Base-by-base conservation (phyloP, 2,888 invertebrate genomes). In the Anorthoa munda region DNA sequence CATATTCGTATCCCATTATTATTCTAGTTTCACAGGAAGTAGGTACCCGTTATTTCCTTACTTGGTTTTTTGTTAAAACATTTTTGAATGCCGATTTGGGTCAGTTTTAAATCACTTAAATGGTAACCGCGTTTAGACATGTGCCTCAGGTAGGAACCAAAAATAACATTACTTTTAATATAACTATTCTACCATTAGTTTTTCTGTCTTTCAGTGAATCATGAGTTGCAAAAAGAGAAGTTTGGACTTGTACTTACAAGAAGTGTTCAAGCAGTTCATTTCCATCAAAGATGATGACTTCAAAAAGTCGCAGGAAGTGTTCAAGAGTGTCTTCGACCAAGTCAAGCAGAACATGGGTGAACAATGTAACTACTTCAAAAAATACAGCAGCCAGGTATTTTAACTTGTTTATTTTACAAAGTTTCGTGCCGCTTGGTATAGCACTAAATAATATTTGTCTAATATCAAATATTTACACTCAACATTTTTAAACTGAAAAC, bases 271-370 rank as follows among this genome's bases (percentile, higher is more conserved):
- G 53, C 91, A 93, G 64, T 94, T 92, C 70, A 92, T 95, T 58
- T 86, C 93, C 0, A 90, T 95, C 26, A 93, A 94, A 81, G 93
- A 95, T 83, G 91, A 93, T 1, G 94, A 94, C 77, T 89, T 91
- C 39, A 92, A 92, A 65, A 89, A 82, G 60, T 89, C 94, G 0
- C 94, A 94, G 78, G 93, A 93, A 50, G 93, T 95, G 0, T 95
- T 95, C 81, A 93, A 92, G 66, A 89, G 88, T 78, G 95, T 95
- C 2, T 95, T 95, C 74, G 91, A 93, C 5, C 91, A 92, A 77
- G 90, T 95, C 46, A 95, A 93, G 72, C 86, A 89, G 71, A 93
- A 93, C 64, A 95, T 95, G 94, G 92, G 91, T 2, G 93, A 94
- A 65, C 90, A 94, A 51, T 94, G 95, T 83, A 94, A 93, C 72